Evolutionary conservation across 2,888 invertebrate species (phyloP).

Genomic region (Orgyia antiqua): DNA sequence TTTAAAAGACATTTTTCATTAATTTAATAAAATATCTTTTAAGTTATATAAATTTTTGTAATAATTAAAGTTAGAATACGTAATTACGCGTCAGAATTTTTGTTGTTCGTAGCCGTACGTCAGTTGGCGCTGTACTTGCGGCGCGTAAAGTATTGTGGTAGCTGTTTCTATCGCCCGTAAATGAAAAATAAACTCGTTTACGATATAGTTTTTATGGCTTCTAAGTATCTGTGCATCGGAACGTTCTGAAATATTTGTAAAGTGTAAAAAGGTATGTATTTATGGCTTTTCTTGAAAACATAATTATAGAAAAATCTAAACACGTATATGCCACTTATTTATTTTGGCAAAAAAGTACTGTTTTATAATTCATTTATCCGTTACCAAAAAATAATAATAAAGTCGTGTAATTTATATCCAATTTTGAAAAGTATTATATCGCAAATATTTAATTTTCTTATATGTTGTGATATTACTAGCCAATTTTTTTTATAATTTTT

Average conservation of each 20-base stretch:
- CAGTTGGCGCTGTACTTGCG: constrained; percentile 56
- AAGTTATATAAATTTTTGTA: no score
- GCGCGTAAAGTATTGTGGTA: constrained; percentile 38
- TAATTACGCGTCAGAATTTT: constrained; percentile 15
- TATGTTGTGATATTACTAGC: no score
- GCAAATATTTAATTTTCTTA: no score
- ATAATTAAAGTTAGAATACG: background rate
- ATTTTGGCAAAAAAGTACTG: no score
- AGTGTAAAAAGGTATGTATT: constrained; percentile 15
- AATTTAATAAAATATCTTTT: background rate
- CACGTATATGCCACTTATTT: no score
- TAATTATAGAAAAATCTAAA: no score
- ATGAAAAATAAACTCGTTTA: constrained; percentile 29
- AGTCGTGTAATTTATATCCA: no score
- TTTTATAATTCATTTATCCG: no score
- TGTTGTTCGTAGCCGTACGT: constrained; percentile 31
- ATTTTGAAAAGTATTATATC: no score
- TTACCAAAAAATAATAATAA: no score
- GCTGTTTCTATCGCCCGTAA: constrained; percentile 26
- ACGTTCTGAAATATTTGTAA: constrained; percentile 10
- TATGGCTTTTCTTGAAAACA: no score
- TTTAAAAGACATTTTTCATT: background rate
- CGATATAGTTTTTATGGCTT: constrained; percentile 41
- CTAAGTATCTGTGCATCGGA: constrained; percentile 19
- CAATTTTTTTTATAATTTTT: no score